Percentiles rank a stretch among this genome's conserved stretches.
phyloP scores from a whole-genome alignment of 2,113 vertebrate species.

The Micronycteris hirsuta region DNA sequence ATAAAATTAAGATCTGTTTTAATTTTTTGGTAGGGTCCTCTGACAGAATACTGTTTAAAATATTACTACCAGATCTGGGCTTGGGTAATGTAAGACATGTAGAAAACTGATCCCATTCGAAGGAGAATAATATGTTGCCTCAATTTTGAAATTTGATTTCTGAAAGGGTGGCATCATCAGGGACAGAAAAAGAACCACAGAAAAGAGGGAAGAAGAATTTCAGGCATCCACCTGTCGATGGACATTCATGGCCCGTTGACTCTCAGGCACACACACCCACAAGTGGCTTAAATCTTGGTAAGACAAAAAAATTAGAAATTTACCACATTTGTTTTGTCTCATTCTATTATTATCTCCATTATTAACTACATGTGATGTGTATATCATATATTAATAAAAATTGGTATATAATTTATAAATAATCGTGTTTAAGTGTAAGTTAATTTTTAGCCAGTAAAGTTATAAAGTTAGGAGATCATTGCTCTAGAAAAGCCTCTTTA shows the following conservation, averaged over 20 bases:
- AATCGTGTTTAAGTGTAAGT: not conserved
- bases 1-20: not conserved
- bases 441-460: not conserved
- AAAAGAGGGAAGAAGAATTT: not conserved
- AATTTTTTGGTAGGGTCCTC: not conserved
- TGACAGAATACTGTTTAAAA: not conserved
- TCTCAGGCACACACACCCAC: too few relatives aligned
- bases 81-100: too few relatives aligned
- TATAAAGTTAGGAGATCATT: not conserved
- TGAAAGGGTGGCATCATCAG: not conserved
- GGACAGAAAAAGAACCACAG: not conserved
- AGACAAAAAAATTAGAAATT: not conserved
- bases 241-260: not conserved
- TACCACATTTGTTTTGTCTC: not conserved
- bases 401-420: not conserved
- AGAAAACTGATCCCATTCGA: not conserved
- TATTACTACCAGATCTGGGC: not conserved
- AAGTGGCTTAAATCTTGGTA: not conserved
- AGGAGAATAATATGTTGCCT: not conserved
- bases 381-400: not conserved
- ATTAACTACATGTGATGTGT: not conserved
- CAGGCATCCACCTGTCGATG: not conserved
- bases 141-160: not conserved
- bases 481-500: not conserved
- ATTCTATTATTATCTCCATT: not conserved